Base-by-base conservation (phyloP, 2,888 invertebrate species). In the Altica lythri region DNA sequence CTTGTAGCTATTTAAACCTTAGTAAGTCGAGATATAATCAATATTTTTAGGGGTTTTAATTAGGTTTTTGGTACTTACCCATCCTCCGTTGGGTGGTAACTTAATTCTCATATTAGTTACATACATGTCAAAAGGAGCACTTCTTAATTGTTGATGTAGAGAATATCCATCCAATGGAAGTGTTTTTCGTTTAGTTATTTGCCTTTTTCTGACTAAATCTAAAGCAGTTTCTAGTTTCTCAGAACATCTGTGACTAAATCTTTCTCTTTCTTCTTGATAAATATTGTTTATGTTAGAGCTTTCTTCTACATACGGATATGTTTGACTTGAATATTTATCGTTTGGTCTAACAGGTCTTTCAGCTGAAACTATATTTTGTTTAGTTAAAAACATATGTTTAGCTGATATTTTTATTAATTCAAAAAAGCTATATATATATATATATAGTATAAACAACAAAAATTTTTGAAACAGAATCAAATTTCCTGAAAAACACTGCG, bases 51-150 rank as follows among this genome's bases (percentile, higher is more conserved):
- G n/a, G n/a, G n/a, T n/a, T n/a, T n/a, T n/a, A n/a, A n/a, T n/a
- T n/a, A n/a, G n/a, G n/a, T n/a, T n/a, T n/a, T n/a, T n/a, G n/a
- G n/a, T n/a, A 45, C 64, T 65, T 9, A 88, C 87, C 86, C 88
- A 88, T 69, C 80, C 78, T 68, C 79, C 78, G 57, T 84, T 82
- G 46, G 84, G 80, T 1, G 88, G 88, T 12, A 88, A 77, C 3
- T 86, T 80, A 1, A 89, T 87, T 30, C 83, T 75, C 84, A 86
- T 85, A 60, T 85, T 80, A 0, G 85, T 86, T 37, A 86, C 85
- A 68, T 85, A 85, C 85, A 86, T 86, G 64, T 86, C 85, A 42
- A 83, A 80, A 1, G 86, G 85, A 4, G 81, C 83, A 43, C 80
- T 78, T 30, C 85, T 76, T 70, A 86, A 76, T 60, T 82, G 81